Base-by-base conservation (phyloP, 2,113 vertebrate genomes). In the Ariopsis seemanni region DNA sequence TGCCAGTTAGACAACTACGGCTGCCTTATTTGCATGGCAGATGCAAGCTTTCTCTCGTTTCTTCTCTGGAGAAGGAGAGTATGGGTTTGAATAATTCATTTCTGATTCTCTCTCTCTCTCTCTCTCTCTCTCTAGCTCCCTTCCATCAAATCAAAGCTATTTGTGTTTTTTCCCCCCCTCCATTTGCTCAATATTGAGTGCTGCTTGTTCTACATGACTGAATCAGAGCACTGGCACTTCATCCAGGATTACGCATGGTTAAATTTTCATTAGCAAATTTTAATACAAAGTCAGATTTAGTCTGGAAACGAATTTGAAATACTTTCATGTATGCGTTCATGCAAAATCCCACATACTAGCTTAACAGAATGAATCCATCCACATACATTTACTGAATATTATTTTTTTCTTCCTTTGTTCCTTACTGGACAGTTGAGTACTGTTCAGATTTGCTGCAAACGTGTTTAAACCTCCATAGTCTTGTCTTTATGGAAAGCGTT, bases 41-140 rank as follows among this genome's bases (percentile, higher is more conserved):
- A 86, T 90, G 63, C 88, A 88, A 89, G 84, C 84, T 86, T 77
- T 87, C 55, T 86, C 92, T 92, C 87, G 1, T 84, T 72, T 57
- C 65, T 85, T 60, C 69, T 84, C 53, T 90, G 82, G 90, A 91
- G 88, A 88, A 82, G 52, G 85, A 89, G 83, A 77, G 89, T 77
- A 86, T 91, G 85, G 91, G 50, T 86, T 86, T 95, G 92, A 94
- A 95, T 94, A 93, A 95, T 94, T 95, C 93, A 94, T 93, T 14
- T 50, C 42, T 62, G 72, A 69, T 67, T 1, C 60, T 27, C 55
- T 15, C 62, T 86, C 22, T 87, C 69, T 82, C 60, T 82, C 87
- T 50, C 34, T 53, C 34, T 53, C 34, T 82, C 15, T 83, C 77
- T 57, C 58, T 42, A 48, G 52, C 74, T 62, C 48, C 14, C 12